Evolutionary conservation across 2,888 invertebrate species (phyloP), one percentile per base, ranked within the genome.

Genomic region (Oligia strigilis): DNA sequence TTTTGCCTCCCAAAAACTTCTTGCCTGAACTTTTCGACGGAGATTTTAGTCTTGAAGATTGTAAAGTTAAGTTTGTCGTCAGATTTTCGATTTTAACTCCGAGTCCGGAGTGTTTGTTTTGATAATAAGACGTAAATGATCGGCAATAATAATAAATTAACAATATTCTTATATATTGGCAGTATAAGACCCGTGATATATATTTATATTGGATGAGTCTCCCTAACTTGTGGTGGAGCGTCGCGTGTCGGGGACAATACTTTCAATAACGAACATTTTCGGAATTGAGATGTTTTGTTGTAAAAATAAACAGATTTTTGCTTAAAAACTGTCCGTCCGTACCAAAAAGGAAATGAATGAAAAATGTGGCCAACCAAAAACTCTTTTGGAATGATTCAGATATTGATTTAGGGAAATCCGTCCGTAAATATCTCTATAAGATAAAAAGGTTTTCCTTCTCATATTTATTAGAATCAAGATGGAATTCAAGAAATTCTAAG

Each of bases 121-220:
- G 89, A 85, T 88, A 90, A 92, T 91, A 91, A 90, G 88, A 89
- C 86, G 85, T 88, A 90, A 91, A 91, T 90, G 88, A 89, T 88
- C 85, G 76, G 87, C 86, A 86, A 90, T 91, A 90, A 90, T 89
- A 90, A 92, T 91, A 91, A 89, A 90, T 92, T 89, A 82, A 81
- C 83, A 83, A 85, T 88, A 87, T 88, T 86, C 83, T 86, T 84
- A 78, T 85, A 84, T 85, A 86, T 88, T 78, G 86, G 83, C 79
- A 80, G 82, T 79, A 84, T 84, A 23, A 72, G 72, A 11, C n/a
- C 40, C 74, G 49, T 85, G 81, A 89, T 87, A 87, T 87, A 87
- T 87, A 87, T 86, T 84, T 80, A 76, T 79, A 81, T 80, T 72
- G 78, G 52, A 40, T 23, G 49, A 69, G 55, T 60, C 62, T 72